These are phyloP conservation scores for Holocentrus rufus DNA, from an alignment of 2,797 vertebrate species.

Conservation along the genomic window DNA sequence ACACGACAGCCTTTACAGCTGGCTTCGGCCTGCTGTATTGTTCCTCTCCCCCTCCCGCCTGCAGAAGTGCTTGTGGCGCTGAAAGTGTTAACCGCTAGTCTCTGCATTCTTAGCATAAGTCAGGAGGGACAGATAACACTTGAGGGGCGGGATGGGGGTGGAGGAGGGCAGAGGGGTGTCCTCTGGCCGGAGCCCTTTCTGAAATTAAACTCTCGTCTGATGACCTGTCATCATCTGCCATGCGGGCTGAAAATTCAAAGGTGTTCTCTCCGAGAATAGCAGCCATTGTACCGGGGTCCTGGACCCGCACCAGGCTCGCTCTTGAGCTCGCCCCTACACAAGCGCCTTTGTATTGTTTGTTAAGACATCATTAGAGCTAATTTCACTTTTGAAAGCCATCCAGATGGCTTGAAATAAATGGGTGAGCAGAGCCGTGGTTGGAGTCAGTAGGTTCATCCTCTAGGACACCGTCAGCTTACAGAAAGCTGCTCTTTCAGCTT, in stretches of 20 bases:
- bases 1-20: neutral
- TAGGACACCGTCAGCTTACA: conserved; percentile 30
- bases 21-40: neutral
- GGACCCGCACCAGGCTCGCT: conserved; percentile 68
- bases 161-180: conserved; percentile 49
- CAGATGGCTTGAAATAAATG: conserved; percentile 57
- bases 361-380: conserved; percentile 74
- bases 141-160: conserved; percentile 21
- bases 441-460: conserved; percentile 59
- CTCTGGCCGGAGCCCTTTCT: conserved; percentile 63
- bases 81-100: conserved; percentile 29
- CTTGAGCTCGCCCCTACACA: conserved; percentile 70
- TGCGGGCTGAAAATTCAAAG: conserved; percentile 65
- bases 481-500: conserved; percentile 41
- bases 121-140: conserved; percentile 56
- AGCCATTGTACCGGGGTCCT: conserved; percentile 74
- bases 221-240: conserved; percentile 74
- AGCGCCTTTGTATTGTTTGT: conserved; percentile 76
- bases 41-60: conserved; percentile 23
- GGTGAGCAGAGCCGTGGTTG: conserved; percentile 22
- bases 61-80: neutral
- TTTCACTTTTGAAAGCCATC: conserved; percentile 73
- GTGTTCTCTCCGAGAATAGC: conserved; percentile 80
- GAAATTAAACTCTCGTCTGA: conserved; percentile 70
- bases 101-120: conserved; percentile 57